These are phyloP conservation scores for Orgyia antiqua DNA, from an alignment of 2,888 invertebrate genomes.

Conservation along the genomic window DNA sequence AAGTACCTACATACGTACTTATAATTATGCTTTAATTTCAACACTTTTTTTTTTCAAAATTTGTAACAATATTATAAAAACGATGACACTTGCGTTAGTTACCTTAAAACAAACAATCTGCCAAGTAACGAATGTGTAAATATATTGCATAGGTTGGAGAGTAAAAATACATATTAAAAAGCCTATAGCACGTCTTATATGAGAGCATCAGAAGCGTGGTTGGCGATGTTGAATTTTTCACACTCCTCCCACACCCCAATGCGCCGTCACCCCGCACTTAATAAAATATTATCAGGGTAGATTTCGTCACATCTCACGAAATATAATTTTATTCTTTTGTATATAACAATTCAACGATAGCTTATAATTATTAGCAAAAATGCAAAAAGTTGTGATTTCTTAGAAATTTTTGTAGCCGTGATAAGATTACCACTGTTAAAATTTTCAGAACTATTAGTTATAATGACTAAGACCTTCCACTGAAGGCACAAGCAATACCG, in stretches of 20 bases:
- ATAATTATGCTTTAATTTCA: too few relatives aligned
- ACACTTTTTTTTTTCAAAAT: too few relatives aligned
- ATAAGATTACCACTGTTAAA: too few relatives aligned
- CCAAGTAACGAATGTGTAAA: conserved; percentile 23
- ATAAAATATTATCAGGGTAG: conserved; percentile 59
- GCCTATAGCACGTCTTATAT: conserved; percentile 39
- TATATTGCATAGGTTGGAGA: conserved; percentile 34
- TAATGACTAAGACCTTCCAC: too few relatives aligned
- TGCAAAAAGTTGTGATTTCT: too few relatives aligned
- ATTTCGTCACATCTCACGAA: conserved; percentile 64
- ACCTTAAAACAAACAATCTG: conserved; percentile 15
- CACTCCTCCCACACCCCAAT: conserved; percentile 34
- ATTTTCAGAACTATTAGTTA: too few relatives aligned
- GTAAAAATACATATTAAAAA: conserved; percentile 52
- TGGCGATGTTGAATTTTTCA: conserved; percentile 58
- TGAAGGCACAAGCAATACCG: too few relatives aligned
- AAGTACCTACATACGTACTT: too few relatives aligned
- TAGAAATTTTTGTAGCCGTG: too few relatives aligned
- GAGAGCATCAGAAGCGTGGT: conserved; percentile 37
- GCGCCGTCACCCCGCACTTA: conserved; percentile 40
- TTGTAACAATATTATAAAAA: too few relatives aligned
- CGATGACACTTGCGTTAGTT: too few relatives aligned
- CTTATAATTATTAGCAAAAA: too few relatives aligned
- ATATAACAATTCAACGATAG: conserved; percentile 10
- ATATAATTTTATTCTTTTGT: conserved; percentile 27